These are phyloP conservation scores for Porphyrio hochstetteri DNA, from an alignment of 2,113 vertebrate genomes.

Conservation along the genomic window DNA sequence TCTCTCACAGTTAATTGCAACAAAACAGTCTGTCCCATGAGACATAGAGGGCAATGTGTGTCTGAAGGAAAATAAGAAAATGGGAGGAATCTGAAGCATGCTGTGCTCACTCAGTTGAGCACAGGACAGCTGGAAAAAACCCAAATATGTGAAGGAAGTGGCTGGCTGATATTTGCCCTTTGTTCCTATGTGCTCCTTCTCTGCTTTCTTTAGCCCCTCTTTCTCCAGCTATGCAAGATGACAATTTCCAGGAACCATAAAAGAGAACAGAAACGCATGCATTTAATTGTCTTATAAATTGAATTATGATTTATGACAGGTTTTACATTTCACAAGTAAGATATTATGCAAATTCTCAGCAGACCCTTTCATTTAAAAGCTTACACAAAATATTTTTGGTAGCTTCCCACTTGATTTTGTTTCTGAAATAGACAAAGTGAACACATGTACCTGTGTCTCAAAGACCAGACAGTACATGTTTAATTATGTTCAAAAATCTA, in stretches of 20 bases:
- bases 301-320: conserved; percentile 34
- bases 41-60: not conserved
- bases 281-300: conserved; percentile 52
- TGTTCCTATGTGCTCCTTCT: not conserved
- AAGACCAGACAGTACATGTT: not conserved
- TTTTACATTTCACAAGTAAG: not conserved
- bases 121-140: conserved; percentile 13
- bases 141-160: not conserved
- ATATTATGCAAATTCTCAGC: conserved; percentile 32
- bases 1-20: conserved; percentile 17
- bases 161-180: conserved; percentile 22
- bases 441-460: not conserved
- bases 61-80: conserved; percentile 17
- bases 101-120: conserved; percentile 22
- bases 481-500: conserved; percentile 8
- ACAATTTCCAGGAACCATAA: conserved; percentile 25
- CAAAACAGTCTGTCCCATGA: not conserved
- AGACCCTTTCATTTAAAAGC: conserved; percentile 10
- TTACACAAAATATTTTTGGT: not conserved
- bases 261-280: conserved; percentile 27
- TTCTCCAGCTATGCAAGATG: not conserved
- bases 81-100: not conserved
- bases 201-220: not conserved
- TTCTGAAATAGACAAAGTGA: conserved; percentile 7
- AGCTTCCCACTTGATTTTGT: conserved; percentile 6